Base-by-base conservation (phyloP, 2,888 invertebrate genomes). In the Cryptocheilus praepositus region DNA sequence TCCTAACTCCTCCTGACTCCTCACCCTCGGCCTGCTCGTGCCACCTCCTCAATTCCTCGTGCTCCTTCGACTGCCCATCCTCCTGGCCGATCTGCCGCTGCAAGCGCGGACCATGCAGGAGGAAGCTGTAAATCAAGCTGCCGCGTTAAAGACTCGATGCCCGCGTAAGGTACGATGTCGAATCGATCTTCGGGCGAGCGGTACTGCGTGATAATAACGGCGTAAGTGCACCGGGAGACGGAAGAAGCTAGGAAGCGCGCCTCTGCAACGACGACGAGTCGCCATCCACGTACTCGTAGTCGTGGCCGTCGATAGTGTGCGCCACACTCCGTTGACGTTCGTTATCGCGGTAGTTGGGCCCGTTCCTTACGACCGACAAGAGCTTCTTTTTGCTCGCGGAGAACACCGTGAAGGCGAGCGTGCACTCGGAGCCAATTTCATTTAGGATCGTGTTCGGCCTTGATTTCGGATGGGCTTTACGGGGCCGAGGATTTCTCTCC, bases 91-190 rank as follows among this genome's bases (percentile, higher is more conserved):
- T n/a, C n/a, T 2, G 60, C 55, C 52, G 57, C 64, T 53, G 61
- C 54, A 64, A 55, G 62, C 56, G 56, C 44, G 43, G 65, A 49
- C 49, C 68, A 63, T 67, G 69, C 61, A 72, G 77, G 70, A 77
- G 77, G 72, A 77, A 72, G 74, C 72, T 69, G 61, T 78, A 78
- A 78, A 78, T 78, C 80, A 78, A 69, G 22, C 21, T 51, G 51
- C 58, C 66, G 52, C 67, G 69, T 66, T 64, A 56, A 79, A 74
- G 71, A 76, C 70, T 73, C 56, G 59, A 45, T 62, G 59, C 53
- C 44, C 57, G 54, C 55, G 54, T 22, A 43, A 53, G 45, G 53
- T 36, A 36, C 49, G 44, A 25, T 57, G 49, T 56, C 51, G 61
- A 16, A 67, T 72, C 64, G 67, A 70, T 64, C 67, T 49, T 67